Evolutionary conservation across 1,140 invertebrate species (phyloP), one percentile per base, ranked within the genome.

Genomic region (Aleiodes sp.): DNA sequence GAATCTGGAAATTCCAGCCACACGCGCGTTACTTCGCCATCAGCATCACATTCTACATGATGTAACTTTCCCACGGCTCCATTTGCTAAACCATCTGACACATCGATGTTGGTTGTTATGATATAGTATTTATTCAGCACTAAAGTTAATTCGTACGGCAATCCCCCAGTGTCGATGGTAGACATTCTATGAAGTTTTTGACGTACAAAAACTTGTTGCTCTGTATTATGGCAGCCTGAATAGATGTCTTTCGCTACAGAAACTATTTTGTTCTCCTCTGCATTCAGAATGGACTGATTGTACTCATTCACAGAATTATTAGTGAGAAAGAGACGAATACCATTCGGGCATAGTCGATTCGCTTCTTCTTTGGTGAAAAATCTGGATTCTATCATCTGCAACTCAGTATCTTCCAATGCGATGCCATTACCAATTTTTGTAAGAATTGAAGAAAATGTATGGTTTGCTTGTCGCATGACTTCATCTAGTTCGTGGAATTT

Each of bases 391-490:
- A 73, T 43, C 0, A 74, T 4, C 33, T 9, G 1, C 21, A 68
- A 8, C 46, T 74, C 65, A 39, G 28, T 14, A 2, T 60, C 31
- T 4, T 69, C 41, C 10, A 74, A 52, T 62, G n/a, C 7, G 4
- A 65, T 26, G 7, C 74, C 73, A 70, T 75, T 76, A 0, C 76
- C 70, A 46, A 76, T 72, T 74, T 74, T 75, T 43, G 75, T 76
- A 43, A 78, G 69, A 56, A 76, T 71, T 29, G 19, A 65, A 8
- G 76, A 78, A 70, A 78, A 79, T 59, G 16, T 19, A 60, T 68
- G 57, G 63, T 78, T 74, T 26, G 74, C 70, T 74, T 80, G 75
- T 70, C 77, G 57, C 64, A 80, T 67, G 52, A 80, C 76, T 75
- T 73, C 70, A 56, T 33, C 8, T 62, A 80, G 39, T 71, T 73